Conservation (phyloP, 2,113 vertebrate species). For the Athene cunicularia region DNA sequence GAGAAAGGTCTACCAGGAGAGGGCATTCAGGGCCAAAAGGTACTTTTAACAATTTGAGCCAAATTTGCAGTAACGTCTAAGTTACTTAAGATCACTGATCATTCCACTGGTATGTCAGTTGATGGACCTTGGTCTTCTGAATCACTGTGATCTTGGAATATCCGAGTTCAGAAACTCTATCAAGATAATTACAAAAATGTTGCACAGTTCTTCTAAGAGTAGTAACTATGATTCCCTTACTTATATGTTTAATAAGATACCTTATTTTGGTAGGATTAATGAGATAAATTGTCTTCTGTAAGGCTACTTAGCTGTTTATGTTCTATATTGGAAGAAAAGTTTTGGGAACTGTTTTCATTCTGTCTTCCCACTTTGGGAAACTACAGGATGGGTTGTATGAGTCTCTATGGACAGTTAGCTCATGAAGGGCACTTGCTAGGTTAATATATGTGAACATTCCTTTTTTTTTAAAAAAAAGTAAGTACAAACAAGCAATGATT, state of each 20-base stretch:
- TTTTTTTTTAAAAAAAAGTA: not conserved
- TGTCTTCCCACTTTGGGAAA: not conserved
- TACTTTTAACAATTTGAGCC: constrained; percentile 8
- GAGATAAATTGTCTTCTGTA: not conserved
- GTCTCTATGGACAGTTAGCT: constrained; percentile 10
- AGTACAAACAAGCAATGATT: not conserved
- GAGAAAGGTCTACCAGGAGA: constrained; percentile 80
- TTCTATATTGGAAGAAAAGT: not conserved
- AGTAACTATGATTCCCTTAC: not conserved
- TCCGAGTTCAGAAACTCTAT: not conserved
- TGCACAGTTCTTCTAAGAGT: not conserved
- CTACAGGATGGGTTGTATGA: not conserved
- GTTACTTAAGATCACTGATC: not conserved
- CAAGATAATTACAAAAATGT: not conserved
- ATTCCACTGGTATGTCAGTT: not conserved
- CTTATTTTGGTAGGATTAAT: not conserved
- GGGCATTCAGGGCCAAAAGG: constrained; percentile 84
- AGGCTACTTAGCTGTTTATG: not conserved
- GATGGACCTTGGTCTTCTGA: not conserved
- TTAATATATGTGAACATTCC: not conserved
- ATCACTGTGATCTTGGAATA: not conserved
- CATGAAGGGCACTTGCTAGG: not conserved
- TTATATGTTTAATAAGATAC: not conserved
- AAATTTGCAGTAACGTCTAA: not conserved
- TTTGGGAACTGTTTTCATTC: not conserved